Base-by-base conservation (phyloP, 1,140 invertebrate genomes). In the Lucilia sericata region DNA sequence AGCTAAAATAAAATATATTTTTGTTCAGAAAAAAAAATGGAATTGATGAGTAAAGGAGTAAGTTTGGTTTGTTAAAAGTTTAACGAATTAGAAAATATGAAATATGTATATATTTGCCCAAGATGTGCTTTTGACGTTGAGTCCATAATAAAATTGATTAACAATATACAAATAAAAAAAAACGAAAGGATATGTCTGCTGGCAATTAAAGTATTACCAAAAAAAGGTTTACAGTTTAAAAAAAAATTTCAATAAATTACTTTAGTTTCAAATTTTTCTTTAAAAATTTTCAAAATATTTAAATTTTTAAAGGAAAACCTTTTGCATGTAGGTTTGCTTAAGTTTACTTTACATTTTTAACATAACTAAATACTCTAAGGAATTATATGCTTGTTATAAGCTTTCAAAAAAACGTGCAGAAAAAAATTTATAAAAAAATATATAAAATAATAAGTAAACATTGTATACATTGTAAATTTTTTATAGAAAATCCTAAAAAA, bases 61-160 rank as follows among this genome's bases (percentile, higher is more conserved):
- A 42, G 42, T 80, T 80, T 80, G 76, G 42, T 80, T 80, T 49
- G 76, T 80, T 80, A 80, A 80, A 80, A 80, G 76, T 80, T 80
- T 80, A 80, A 80, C 76, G 76, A 80, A 80, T 80, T 80, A 49
- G 76, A 80, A 80, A 80, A 80, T 51, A 80, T 49, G 42, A 51
- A 80, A 51, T 13, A 49, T 80, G 42, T 80, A 80, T 80, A 49
- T 51, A 49, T 80, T 49, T 80, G 42, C 42, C 76, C 19, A 70
- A 70, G 65, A 80, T 80, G 42, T n/a, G n/a, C 74, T 76, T 78
- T 78, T 78, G 65, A 70, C 65, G 8, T 12, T n/a, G 14, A 60
- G 13, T 60, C 55, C 55, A 70, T 8, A 70, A 25, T 4, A 78
- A 78, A 78, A 78, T 78, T 78, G 75, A 78, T 78, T 78, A 75